A percentile compares a stretch with the other conserved stretches of the same genome.
phyloP scores from a whole-genome alignment of 1,140 invertebrate species.

The Nymphalis io region DNA sequence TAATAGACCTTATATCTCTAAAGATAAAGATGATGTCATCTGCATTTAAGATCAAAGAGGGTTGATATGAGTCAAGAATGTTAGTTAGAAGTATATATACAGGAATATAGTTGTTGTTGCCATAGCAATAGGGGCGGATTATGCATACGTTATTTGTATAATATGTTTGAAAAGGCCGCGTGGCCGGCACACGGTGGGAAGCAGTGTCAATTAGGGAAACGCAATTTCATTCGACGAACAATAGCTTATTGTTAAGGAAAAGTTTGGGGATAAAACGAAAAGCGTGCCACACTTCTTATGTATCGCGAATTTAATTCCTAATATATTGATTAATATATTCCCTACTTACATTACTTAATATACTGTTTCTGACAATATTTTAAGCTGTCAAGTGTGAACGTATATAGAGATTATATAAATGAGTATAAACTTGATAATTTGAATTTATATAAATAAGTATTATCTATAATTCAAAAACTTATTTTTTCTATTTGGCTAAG shows the following conservation, averaged over 20 bases:
- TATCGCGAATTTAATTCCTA: conserved; percentile 22
- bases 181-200: conserved; percentile 72
- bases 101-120: conserved; percentile 3
- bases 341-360: not conserved
- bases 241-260: conserved; percentile 45
- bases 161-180: conserved; percentile 52
- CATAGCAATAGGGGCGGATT: conserved; percentile 24
- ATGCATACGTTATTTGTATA: conserved; percentile 26
- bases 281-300: conserved; percentile 18
- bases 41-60: conserved; percentile 23
- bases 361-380: not conserved
- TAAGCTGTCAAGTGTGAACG: too few relatives aligned
- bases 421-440: too few relatives aligned
- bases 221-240: conserved; percentile 63
- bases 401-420: too few relatives aligned
- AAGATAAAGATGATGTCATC: not conserved
- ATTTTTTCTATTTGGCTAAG: too few relatives aligned
- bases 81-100: conserved; percentile 5
- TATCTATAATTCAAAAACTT: too few relatives aligned
- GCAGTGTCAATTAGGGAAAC: conserved; percentile 70
- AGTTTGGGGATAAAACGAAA: conserved; percentile 44
- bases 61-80: conserved; percentile 21
- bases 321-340: conserved; percentile 16
- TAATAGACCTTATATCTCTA: not conserved
- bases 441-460: too few relatives aligned